phyloP scores from a whole-genome alignment of 2,888 invertebrate species.

The Cosmorhoe ocellata region DNA sequence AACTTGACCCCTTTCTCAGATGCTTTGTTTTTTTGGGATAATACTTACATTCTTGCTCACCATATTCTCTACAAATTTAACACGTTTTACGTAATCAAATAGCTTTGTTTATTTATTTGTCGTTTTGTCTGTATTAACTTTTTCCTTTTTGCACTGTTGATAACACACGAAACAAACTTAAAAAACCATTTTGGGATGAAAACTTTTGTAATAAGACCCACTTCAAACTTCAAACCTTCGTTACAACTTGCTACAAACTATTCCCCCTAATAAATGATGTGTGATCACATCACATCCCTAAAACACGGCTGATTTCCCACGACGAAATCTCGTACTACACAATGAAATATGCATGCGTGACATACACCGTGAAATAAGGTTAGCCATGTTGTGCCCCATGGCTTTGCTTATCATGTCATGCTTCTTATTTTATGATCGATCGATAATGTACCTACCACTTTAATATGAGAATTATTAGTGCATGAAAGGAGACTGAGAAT shows the following conservation, averaged over 20 bases:
- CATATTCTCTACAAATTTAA: no score
- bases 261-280: slow-evolving; percentile 42
- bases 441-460: no score
- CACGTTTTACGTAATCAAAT: no score
- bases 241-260: slow-evolving; percentile 20
- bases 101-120: no score
- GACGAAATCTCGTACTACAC: slow-evolving; percentile 63
- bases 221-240: slow-evolving; percentile 13
- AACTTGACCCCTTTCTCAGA: no score
- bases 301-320: slow-evolving; percentile 59
- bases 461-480: no score
- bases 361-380: slow-evolving; percentile 68
- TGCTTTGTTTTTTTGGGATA: no score
- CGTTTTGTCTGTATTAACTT: no score
- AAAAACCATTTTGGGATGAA: background rate
- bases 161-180: no score
- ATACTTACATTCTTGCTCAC: no score
- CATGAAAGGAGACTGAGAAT: no score
- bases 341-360: slow-evolving; percentile 75
- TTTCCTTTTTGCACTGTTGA: no score
- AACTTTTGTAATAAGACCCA: slow-evolving; percentile 12
- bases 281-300: slow-evolving; percentile 42
- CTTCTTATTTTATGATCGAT: background rate
- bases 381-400: slow-evolving; percentile 37
- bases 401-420: slow-evolving; percentile 18